Evolutionary conservation across 2,113 vertebrate species (phyloP).

Genomic region (Erinaceus europaeus): DNA sequence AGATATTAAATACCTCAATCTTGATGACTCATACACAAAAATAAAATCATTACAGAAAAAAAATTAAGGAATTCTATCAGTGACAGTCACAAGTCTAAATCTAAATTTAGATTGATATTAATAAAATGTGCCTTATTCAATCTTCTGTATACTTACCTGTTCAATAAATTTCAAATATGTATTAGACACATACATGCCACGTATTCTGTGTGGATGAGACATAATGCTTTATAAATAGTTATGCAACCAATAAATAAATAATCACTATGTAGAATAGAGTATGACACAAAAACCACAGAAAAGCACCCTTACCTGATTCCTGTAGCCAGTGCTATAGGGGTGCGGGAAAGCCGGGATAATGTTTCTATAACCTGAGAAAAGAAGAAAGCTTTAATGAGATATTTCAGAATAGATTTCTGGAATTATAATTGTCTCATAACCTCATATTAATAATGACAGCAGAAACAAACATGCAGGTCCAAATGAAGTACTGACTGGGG

Average conservation of each 20-base stretch:
- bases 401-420: neutral
- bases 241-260: neutral
- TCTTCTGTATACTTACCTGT: neutral
- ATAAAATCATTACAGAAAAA: neutral
- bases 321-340: conserved; percentile 85
- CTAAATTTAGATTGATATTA: neutral
- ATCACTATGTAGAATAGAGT: neutral
- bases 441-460: neutral
- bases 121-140: neutral
- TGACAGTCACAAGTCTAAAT: neutral
- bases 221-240: neutral
- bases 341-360: conserved; percentile 93
- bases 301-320: conserved; percentile 89
- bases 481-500: neutral
- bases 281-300: rapidly evolving
- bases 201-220: neutral
- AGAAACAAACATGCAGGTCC: neutral
- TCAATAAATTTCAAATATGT: neutral
- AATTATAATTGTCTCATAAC: neutral
- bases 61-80: neutral
- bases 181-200: neutral
- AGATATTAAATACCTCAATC: neutral
- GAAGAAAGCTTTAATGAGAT: neutral
- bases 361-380: conserved; percentile 94
- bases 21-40: neutral